phyloP scores from a whole-genome alignment of 1,140 invertebrate genomes.

The Drosophila funebris region DNA sequence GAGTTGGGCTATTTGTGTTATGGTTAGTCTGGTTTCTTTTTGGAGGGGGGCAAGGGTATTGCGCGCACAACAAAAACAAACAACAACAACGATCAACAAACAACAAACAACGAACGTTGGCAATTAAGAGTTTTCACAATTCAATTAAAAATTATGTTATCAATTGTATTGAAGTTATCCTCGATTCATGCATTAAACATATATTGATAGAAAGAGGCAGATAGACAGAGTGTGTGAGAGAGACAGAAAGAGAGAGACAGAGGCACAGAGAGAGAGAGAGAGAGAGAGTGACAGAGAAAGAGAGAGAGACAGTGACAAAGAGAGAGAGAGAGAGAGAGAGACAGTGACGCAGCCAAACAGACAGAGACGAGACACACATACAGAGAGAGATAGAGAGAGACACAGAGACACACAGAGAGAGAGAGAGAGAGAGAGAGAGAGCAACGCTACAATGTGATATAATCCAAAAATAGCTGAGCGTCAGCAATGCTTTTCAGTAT shows the following conservation, averaged over 20 bases:
- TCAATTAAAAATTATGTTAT: slow-evolving; percentile 1
- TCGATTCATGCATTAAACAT: slow-evolving; percentile 53
- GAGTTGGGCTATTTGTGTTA: neutral
- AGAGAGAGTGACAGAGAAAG: slow-evolving; percentile 3
- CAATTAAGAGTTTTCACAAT: slow-evolving; percentile 3
- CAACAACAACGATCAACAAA: slow-evolving; percentile 48
- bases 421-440: slow-evolving; percentile 7
- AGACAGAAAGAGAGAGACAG: slow-evolving; percentile 15
- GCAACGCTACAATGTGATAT: neutral
- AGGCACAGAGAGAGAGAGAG: no score
- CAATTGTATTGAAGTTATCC: slow-evolving; percentile 11
- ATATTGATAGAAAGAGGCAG: slow-evolving; percentile 21
- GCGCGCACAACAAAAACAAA: slow-evolving; percentile 7
- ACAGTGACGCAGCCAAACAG: neutral
- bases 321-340: slow-evolving; percentile 13
- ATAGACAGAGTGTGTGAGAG: slow-evolving; percentile 31
- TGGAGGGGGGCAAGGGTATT: neutral
- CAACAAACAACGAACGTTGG: slow-evolving; percentile 1
- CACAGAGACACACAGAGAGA: slow-evolving; percentile 13
- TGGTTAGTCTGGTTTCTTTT: neutral
- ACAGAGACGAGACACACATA: slow-evolving; percentile 33
- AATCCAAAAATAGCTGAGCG: slow-evolving; percentile 25
- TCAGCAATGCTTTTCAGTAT: slow-evolving; percentile 31
- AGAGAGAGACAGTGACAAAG: slow-evolving; percentile 9
- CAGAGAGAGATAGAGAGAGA: neutral